A percentile compares a stretch with the other conserved stretches of the same genome.
Evolutionary conservation across 2,113 vertebrate genomes (phyloP).

Genomic region (Nannobrachium achirus): DNA sequence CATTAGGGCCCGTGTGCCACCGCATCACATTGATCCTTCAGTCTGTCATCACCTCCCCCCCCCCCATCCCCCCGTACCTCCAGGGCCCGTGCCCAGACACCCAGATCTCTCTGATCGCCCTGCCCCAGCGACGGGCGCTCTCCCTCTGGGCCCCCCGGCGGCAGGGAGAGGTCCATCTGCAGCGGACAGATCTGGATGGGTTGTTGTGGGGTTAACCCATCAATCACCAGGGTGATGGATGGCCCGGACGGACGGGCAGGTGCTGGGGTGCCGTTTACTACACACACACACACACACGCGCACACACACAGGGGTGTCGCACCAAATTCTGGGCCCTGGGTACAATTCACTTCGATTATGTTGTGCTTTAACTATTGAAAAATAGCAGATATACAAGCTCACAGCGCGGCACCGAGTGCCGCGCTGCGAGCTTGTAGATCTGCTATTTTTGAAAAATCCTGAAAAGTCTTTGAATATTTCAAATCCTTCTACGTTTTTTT

Average conservation of each 20-base stretch:
- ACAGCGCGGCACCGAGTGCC: too few species aligned
- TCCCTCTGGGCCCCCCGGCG: slow-evolving; percentile 56
- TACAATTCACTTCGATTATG: too few species aligned
- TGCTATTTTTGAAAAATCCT: too few species aligned
- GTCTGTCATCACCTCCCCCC: slow-evolving; percentile 12
- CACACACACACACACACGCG: neutral
- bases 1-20: slow-evolving; percentile 3
- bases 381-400: too few species aligned
- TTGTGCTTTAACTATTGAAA: too few species aligned
- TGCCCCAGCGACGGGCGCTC: slow-evolving; percentile 25
- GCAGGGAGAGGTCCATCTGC: slow-evolving; percentile 64
- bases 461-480: too few species aligned
- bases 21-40: slow-evolving; percentile 42
- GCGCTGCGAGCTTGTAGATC: too few species aligned
- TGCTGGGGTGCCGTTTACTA: neutral
- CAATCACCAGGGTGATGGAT: slow-evolving; percentile 63
- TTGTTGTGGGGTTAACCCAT: slow-evolving; percentile 45
- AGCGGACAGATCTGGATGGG: slow-evolving; percentile 23
- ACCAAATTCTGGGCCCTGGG: too few species aligned
- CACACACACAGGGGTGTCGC: slow-evolving; percentile 39
- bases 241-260: neutral
- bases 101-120: slow-evolving; percentile 36
- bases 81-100: slow-evolving; percentile 50
- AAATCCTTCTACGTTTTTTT: too few species aligned
- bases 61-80: slow-evolving; percentile 20